phyloP scores from a whole-genome alignment of 2,797 vertebrate genomes.

The Sebastes aleutianus region DNA sequence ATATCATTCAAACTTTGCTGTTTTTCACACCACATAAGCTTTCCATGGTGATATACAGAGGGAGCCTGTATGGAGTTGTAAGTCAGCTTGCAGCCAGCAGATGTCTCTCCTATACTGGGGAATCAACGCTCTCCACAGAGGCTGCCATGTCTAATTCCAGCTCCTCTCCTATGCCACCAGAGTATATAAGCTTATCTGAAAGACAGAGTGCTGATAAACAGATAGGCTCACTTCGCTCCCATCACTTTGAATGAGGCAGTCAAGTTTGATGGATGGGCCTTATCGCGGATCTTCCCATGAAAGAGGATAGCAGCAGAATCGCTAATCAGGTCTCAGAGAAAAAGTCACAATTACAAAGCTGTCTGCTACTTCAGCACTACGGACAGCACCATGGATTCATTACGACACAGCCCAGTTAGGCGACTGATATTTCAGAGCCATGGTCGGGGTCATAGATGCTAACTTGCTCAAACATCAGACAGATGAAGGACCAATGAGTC shows the following conservation, averaged over 20 bases:
- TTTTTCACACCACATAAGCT: neutral
- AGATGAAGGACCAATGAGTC: no score
- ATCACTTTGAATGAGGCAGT: constrained; percentile 57
- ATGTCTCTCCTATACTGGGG: constrained; percentile 70
- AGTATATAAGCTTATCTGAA: constrained; percentile 49
- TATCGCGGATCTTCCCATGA: constrained; percentile 57
- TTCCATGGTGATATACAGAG: neutral
- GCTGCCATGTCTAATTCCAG: constrained; percentile 18
- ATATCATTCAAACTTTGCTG: neutral
- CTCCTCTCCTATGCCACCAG: constrained; percentile 10
- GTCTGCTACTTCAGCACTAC: no score
- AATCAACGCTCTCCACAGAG: constrained; percentile 5
- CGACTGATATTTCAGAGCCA: no score
- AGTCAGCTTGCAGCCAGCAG: constrained; percentile 66
- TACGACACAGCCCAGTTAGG: no score
- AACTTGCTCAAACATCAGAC: no score
- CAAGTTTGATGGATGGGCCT: constrained; percentile 68
- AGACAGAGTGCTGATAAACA: constrained; percentile 54
- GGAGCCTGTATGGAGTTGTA: constrained; percentile 22
- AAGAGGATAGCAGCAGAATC: constrained; percentile 44
- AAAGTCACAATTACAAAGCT: no score
- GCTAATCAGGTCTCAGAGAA: constrained; percentile 47
- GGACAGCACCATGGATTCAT: no score
- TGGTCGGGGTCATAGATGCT: no score
- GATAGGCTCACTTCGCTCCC: constrained; percentile 45